Evolutionary conservation across 2,113 vertebrate species (phyloP).

Genomic region (Mesitornis unicolor): DNA sequence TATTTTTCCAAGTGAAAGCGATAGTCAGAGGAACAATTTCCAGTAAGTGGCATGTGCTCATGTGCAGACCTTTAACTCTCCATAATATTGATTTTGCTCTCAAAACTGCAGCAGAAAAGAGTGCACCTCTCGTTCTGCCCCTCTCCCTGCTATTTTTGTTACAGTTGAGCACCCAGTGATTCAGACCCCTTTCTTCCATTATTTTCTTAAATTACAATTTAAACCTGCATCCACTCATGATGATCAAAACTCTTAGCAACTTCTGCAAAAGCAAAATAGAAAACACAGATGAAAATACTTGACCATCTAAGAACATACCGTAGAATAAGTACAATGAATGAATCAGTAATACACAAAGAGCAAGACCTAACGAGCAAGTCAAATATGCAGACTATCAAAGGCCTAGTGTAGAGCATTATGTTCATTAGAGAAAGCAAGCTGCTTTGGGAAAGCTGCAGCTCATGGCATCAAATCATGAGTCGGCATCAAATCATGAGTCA

Average conservation of each 20-base stretch:
- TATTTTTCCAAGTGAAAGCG: constrained; percentile 7
- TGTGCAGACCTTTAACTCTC: not conserved
- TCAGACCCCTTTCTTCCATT: not conserved
- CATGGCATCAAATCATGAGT: not conserved
- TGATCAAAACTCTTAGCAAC: not conserved
- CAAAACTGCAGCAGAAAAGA: not conserved
- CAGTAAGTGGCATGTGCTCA: not conserved
- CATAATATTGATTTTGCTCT: not conserved
- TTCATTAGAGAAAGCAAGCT: constrained; percentile 37
- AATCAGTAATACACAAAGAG: not conserved
- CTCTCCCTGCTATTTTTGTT: not conserved
- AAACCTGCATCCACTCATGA: not conserved
- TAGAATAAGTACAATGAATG: not conserved
- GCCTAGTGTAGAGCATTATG: not conserved
- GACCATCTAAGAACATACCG: not conserved
- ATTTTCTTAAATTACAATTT: not conserved
- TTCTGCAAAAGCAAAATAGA: not conserved
- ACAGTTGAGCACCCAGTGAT: not conserved
- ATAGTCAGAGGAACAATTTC: constrained; percentile 1
- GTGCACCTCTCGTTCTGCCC: not conserved
- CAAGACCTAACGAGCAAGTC: not conserved
- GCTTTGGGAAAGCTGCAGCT: constrained; percentile 12
- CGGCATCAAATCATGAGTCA: not conserved
- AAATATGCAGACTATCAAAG: constrained; percentile 35
- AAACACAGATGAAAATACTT: not conserved